Base-by-base conservation (phyloP, 2,888 invertebrate genomes). In the Cryptophagus acutangulus region DNA sequence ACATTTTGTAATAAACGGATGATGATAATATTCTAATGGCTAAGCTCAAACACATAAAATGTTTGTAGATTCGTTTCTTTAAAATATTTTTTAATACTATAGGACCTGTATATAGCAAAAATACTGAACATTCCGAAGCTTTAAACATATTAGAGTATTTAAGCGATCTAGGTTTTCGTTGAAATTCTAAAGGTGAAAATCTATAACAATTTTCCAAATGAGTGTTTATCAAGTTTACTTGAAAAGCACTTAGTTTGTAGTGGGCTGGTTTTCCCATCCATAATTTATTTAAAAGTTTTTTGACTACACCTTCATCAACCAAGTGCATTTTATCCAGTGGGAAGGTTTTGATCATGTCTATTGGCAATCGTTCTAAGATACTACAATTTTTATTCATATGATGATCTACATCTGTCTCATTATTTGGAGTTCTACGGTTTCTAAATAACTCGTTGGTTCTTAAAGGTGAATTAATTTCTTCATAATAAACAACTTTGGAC, bases 31-130 rank as follows among this genome's bases (percentile, higher is more conserved):
- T 45, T 5, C 13, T 29, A 2, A 20, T 15, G 10, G 49, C 42
- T 24, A 49, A 37, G 35, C 36, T 38, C 18, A 49, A 35, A 30
- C 24, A 17, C 12, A 47, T 9, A 38, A 45, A 47, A 35, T 47
- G 37, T 9, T 36, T 4, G 41, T 49, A 49, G 16, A 38, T 26
- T 13, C 40, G 39, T 25, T 20, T 18, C 29, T 8, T 20, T 24
- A 45, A 10, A 12, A 30, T 12, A 24, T 20, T 29, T 36, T 47
- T 39, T 10, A 48, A 29, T 29, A 45, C 41, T 16, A 46, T 25
- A 25, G 47, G 48, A 6, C 48, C 47, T 16, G 43, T 39, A 34
- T 49, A 50, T 5, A 50, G 41, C 10, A 52, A 38, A 38, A 52
- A 45, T 15, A 43, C 29, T 29, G 47, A 38, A 34, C 44, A 45